A percentile compares a stretch with the other conserved stretches of the same genome.
phyloP scores from a whole-genome alignment of 2,797 vertebrate genomes.

The Cygnus olor region DNA sequence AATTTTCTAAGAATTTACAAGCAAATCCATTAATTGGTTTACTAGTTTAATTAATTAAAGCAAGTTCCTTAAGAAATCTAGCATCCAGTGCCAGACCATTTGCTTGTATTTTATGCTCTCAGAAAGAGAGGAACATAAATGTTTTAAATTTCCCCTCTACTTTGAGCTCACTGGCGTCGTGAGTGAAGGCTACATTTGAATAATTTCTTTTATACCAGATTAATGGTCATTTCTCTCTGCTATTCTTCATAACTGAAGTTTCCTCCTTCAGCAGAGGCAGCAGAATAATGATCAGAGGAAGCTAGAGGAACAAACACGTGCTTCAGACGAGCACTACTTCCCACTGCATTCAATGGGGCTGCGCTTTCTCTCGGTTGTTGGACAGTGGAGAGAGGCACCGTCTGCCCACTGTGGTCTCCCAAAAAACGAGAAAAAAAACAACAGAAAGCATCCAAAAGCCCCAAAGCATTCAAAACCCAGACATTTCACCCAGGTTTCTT shows the following conservation, averaged over 20 bases:
- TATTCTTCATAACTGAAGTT: background rate
- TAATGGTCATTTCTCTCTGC: constrained; percentile 19
- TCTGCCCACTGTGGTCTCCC: accelerated
- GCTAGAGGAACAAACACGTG: background rate
- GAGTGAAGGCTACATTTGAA: background rate
- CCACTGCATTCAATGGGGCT: background rate
- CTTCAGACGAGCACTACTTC: background rate
- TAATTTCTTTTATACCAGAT: constrained; percentile 6
- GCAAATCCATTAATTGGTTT: constrained; percentile 71
- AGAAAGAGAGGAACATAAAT: background rate
- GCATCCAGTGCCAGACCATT: constrained; percentile 48
- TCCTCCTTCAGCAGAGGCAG: background rate
- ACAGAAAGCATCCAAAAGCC: background rate
- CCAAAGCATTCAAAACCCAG: background rate
- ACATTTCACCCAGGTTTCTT: background rate
- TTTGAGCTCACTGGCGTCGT: background rate
- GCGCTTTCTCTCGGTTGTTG: background rate
- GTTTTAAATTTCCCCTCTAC: constrained; percentile 3
- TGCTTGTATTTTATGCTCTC: constrained; percentile 38
- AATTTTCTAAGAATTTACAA: constrained; percentile 62
- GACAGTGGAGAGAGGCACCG: background rate
- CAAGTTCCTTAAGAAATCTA: constrained; percentile 48
- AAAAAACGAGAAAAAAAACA: background rate
- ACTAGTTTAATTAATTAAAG: constrained; percentile 66
- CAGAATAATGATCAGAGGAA: background rate